Base-by-base conservation (phyloP, 64 coral and sea anemone genomes). In the Montipora efflorescens region DNA sequence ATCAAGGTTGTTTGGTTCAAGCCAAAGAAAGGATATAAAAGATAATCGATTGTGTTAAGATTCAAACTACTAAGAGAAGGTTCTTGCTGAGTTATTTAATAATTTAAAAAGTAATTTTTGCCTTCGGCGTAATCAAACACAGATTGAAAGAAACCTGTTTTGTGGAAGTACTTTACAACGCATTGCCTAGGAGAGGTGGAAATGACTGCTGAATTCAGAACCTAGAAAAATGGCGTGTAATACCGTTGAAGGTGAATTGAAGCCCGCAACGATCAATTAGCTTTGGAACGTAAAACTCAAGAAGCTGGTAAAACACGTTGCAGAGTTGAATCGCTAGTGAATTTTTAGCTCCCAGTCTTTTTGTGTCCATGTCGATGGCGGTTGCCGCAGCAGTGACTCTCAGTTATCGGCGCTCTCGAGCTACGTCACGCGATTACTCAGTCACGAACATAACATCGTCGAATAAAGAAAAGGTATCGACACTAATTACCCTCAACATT, bases 401-500 rank as follows among this genome's bases (percentile, higher is more conserved):
- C 8, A 86, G 82, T 14, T 86, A 86, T 44, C 82, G 82, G 62
- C 82, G 82, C 8, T 86, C 82, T 8, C 82, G 82, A 62, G 71
- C 82, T 8, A 16, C 82, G 5, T 86, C 82, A 72, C 82, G 82
- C 73, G 82, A 86, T n/a, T 86, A 47, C 43, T 71, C 82, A 3
- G 21, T 72, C 3, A 21, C 82, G 15, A 86, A 72, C 66, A 71
- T 64, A 46, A 16, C 71, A n/a, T 44, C 46, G 45, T 59, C 66
- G 18, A 45, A 47, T n/a, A 45, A 22, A 8, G 82, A 86, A 10
- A 71, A 18, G 47, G 48, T 49, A 11, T 9, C 66, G 19, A n/a
- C 44, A 50, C 82, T 66, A 51, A 79, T 98, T 11, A 77, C 79
- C 11, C 94, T 98, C 51, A 98, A 98, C 50, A 95, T 98, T 13